These are phyloP conservation scores for Meandrusa payeni DNA, from an alignment of 2,888 invertebrate species.

Conservation along the genomic window DNA sequence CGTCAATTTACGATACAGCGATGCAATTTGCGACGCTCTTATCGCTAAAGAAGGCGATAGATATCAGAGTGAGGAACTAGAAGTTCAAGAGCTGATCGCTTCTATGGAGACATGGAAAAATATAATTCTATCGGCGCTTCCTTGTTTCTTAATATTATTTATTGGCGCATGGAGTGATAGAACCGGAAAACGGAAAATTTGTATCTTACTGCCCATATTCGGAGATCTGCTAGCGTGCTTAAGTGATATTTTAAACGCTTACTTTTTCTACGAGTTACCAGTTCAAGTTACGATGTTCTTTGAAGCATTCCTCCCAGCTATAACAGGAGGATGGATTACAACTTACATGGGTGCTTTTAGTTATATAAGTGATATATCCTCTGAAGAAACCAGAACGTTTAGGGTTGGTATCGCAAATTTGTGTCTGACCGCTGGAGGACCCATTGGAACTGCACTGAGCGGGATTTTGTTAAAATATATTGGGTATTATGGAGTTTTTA, in stretches of 20 bases:
- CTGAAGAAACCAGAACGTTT: slow-evolving; percentile 77
- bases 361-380: slow-evolving; percentile 81
- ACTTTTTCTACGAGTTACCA: slow-evolving; percentile 76
- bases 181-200: slow-evolving; percentile 78
- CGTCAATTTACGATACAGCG: slow-evolving; percentile 86
- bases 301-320: slow-evolving; percentile 74
- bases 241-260: slow-evolving; percentile 74
- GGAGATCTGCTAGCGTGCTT: slow-evolving; percentile 74
- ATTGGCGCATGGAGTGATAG: slow-evolving; percentile 83
- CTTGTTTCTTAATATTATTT: slow-evolving; percentile 77
- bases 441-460: slow-evolving; percentile 65
- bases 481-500: slow-evolving; percentile 78
- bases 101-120: slow-evolving; percentile 79
- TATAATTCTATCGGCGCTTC: slow-evolving; percentile 74
- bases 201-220: slow-evolving; percentile 76
- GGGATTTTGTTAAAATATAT: slow-evolving; percentile 59
- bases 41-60: slow-evolving; percentile 84
- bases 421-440: slow-evolving; percentile 62
- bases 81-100: slow-evolving; percentile 78
- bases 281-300: slow-evolving; percentile 74
- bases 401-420: slow-evolving; percentile 80
- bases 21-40: slow-evolving; percentile 86
- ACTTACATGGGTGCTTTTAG: slow-evolving; percentile 80
- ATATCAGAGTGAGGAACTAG: slow-evolving; percentile 82
- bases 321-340: slow-evolving; percentile 79